Conservation (phyloP, 1,140 invertebrate species). For the Eurosta solidaginis region DNA sequence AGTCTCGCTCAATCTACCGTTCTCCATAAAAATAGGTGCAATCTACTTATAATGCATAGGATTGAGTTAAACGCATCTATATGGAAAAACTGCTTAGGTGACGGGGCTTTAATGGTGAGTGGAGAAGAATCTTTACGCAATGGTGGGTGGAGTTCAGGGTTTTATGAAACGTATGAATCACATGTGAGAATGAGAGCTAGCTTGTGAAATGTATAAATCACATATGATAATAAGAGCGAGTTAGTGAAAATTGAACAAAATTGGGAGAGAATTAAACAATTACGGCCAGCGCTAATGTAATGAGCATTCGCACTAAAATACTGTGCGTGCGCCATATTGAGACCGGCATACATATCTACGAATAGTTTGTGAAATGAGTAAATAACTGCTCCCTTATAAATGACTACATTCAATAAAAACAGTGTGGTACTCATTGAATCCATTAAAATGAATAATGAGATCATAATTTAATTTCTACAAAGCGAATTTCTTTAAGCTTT, state of each 20-base stretch:
- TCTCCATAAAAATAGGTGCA: too few relatives aligned
- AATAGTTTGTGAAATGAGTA: not conserved
- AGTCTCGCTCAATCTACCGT: too few relatives aligned
- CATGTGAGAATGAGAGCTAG: not conserved
- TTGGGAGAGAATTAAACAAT: not conserved
- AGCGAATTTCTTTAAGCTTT: too few relatives aligned
- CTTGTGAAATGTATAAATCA: not conserved
- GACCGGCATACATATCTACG: not conserved
- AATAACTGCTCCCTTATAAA: not conserved
- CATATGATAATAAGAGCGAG: not conserved
- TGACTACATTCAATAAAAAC: not conserved
- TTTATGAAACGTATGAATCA: not conserved
- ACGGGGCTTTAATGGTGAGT: not conserved
- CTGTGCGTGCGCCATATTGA: not conserved
- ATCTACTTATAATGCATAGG: too few relatives aligned
- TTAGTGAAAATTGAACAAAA: not conserved
- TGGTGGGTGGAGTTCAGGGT: not conserved
- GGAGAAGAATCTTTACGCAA: not conserved
- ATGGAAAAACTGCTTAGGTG: too few relatives aligned
- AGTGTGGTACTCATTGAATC: not conserved
- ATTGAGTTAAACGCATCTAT: too few relatives aligned
- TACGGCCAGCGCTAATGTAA: not conserved
- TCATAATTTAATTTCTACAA: not conserved
- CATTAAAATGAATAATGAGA: not conserved
- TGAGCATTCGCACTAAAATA: not conserved